These are phyloP conservation scores for Gallinago stenura DNA, from an alignment of 2,797 vertebrate species.

Conservation along the genomic window DNA sequence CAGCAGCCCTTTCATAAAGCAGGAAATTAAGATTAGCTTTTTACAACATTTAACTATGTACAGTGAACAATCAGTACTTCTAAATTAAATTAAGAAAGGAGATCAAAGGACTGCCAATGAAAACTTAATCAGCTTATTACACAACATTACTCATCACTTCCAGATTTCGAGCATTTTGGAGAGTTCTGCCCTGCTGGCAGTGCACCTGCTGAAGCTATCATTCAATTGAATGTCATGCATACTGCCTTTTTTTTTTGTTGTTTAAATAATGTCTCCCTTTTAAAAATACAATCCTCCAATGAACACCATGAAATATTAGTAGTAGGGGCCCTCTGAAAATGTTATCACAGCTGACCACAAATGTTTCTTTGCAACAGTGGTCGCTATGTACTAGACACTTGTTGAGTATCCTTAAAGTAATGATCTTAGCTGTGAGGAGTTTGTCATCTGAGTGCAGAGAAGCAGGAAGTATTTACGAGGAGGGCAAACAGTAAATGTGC, in stretches of 20 bases:
- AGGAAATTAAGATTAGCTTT: conserved; percentile 8
- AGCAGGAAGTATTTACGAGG: neutral
- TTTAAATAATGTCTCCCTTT: neutral
- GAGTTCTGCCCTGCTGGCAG: neutral
- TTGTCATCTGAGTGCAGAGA: neutral
- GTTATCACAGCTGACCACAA: neutral
- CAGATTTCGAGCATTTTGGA: too few species aligned
- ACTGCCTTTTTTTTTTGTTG: neutral
- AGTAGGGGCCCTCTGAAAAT: neutral
- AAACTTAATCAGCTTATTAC: neutral
- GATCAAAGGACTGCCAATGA: neutral
- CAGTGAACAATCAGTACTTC: neutral
- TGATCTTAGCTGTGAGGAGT: neutral
- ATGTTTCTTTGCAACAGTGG: neutral
- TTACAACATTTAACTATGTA: neutral
- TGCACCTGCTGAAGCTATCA: neutral
- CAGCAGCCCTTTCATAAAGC: conserved; percentile 89
- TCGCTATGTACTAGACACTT: neutral
- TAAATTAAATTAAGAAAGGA: neutral
- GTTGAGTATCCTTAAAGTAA: neutral
- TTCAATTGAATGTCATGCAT: neutral
- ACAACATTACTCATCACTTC: neutral
- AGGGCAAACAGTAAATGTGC: neutral
- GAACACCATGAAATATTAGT: neutral
- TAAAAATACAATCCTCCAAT: neutral